Conservation (phyloP, 1,140 invertebrate genomes). For the Aphis gossypii region DNA sequence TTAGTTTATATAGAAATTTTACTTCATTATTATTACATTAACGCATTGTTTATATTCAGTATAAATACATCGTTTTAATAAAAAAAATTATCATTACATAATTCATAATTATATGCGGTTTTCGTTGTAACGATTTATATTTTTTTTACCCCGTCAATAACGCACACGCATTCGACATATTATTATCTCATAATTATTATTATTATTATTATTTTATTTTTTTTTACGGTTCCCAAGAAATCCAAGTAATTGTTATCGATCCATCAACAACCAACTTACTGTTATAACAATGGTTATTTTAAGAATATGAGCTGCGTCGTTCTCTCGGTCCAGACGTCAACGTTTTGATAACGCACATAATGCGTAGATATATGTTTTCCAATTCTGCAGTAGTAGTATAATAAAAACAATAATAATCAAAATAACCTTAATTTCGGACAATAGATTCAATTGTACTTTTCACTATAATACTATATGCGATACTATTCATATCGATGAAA, state of each 20-base stretch:
- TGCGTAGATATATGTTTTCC: not conserved
- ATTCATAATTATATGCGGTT: not conserved
- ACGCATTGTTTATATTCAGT: too few species aligned
- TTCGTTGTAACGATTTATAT: not conserved
- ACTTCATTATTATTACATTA: not conserved
- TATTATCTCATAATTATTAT: not conserved
- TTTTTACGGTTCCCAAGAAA: not conserved
- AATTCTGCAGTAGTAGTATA: not conserved
- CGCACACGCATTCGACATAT: not conserved
- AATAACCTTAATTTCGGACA: not conserved
- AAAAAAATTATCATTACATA: not conserved
- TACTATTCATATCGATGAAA: not conserved
- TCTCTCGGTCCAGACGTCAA: not conserved
- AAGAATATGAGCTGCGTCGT: not conserved
- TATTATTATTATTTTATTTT: not conserved
- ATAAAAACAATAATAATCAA: not conserved
- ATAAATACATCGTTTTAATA: not conserved
- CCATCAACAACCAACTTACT: not conserved
- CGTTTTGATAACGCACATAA: not conserved
- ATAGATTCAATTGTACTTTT: not conserved
- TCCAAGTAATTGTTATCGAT: not conserved
- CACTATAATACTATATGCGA: too few species aligned
- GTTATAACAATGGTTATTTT: not conserved
- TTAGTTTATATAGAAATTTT: not conserved
- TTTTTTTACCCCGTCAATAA: constrained; percentile 4